Evolutionary conservation across 2,888 invertebrate genomes (phyloP).

Genomic region (Agonopterix arenella): DNA sequence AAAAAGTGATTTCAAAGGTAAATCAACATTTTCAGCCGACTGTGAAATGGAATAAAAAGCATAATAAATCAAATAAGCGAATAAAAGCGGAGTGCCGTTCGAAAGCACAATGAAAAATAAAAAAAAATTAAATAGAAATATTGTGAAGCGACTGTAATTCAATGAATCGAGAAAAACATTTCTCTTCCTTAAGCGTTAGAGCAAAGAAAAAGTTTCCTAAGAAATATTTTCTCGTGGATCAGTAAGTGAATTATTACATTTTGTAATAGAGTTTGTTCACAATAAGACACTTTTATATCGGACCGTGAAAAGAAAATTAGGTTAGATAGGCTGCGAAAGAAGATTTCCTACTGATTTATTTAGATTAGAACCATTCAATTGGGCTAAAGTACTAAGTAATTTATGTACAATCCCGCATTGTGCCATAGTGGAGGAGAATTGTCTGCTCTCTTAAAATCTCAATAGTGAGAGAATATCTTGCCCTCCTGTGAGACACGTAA

Average conservation of each 20-base stretch:
- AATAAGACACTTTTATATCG: slow-evolving; percentile 43
- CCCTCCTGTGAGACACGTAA: too few relatives aligned
- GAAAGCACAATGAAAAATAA: slow-evolving; percentile 60
- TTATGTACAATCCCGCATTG: too few relatives aligned
- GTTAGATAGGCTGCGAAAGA: background rate
- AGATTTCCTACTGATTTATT: too few relatives aligned
- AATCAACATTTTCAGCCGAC: too few relatives aligned
- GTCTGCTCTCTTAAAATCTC: too few relatives aligned
- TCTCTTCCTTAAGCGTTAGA: slow-evolving; percentile 23
- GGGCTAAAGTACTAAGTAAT: too few relatives aligned
- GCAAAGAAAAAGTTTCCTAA: slow-evolving; percentile 17
- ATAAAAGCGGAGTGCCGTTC: slow-evolving; percentile 29
- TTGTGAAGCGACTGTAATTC: slow-evolving; percentile 61
- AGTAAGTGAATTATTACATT: slow-evolving; percentile 68
- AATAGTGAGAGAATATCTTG: too few relatives aligned
- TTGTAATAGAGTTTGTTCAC: slow-evolving; percentile 67
- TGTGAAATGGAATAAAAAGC: background rate
- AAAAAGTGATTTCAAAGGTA: too few relatives aligned
- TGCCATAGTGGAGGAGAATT: too few relatives aligned
- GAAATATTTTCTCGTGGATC: slow-evolving; percentile 29
- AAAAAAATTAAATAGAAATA: slow-evolving; percentile 65
- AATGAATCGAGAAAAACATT: slow-evolving; percentile 50
- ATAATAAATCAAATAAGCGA: slow-evolving; percentile 46
- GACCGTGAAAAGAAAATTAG: slow-evolving; percentile 24
- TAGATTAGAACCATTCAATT: too few relatives aligned